Base-by-base conservation (phyloP, 2,888 invertebrate genomes). In the Serrognathus titanus region DNA sequence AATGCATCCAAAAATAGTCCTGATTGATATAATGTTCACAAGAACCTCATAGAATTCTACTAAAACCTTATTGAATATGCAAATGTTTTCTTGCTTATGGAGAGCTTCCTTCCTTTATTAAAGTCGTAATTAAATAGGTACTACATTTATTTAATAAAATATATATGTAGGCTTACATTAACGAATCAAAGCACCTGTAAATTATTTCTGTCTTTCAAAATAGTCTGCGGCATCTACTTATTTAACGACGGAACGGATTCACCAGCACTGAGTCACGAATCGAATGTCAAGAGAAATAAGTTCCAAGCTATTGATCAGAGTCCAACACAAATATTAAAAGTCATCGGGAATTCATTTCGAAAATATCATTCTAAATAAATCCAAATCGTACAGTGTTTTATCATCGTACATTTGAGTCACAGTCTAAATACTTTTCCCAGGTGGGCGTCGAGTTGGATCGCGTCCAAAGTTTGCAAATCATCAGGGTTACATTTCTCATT, bases 341-440 rank as follows among this genome's bases (percentile, higher is more conserved):
- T 12, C 11, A 40, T 40, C 12, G 40, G 40, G 40, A 40, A 40
- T 31, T 40, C 48, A 48, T 48, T 24, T n/a, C 24, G 48, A 6
- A 48, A 41, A 55, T 35, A 36, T 55, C 45, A 37, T 35, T 55
- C 49, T 55, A 55, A 49, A 55, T 55, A 48, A 58, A 59, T 41
- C 43, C 46, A 38, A 47, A 48, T 43, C 47, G 40, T 52, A 48
- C 53, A 53, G 41, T 57, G 39, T 61, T n/a, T n/a, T 49, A 51
- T 58, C 47, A 54, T 55, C 63, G 63, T 58, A 61, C 62, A 62
- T 62, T 65, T 69, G 68, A 69, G 63, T 69, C 68, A 69, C 62
- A 66, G 62, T 67, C 67, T 63, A 69, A 63, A 69, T 69, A 69
- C 68, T 68, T 68, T 51, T 51, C 57, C 62, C 57, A 63, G 65